Base-by-base conservation (phyloP, 2,113 vertebrate genomes). In the Neoarius graeffei region DNA sequence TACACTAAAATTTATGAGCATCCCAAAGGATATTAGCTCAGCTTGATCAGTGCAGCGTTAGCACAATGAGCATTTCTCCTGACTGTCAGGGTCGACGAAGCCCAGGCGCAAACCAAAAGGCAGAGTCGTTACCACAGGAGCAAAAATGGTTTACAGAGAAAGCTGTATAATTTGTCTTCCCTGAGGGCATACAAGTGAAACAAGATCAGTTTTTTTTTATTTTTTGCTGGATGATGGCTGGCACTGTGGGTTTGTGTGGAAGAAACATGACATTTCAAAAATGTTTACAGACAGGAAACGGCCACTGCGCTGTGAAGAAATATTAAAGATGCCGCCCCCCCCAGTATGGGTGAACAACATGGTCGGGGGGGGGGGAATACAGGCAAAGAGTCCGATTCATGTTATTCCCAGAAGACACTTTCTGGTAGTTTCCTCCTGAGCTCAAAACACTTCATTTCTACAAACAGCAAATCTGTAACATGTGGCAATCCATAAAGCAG, bases 401-500 rank as follows among this genome's bases (percentile, higher is more conserved):
- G 57, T 20, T 1, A 82, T 62, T 82, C 42, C 54, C n/a, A 1
- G 7, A n/a, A 0, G 7, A n/a, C 27, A 50, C 11, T 74, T 8
- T 57, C 19, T 23, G 20, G 57, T n/a, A 20, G 50, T 76, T 50
- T 85, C 56, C 69, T 60, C 20, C 27, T 4, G 35, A 59, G 67
- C 69, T 85, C 87, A 62, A 1, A 81, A 60, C 30, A 4, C 57
- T 59, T 59, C 0, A 23, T 77, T 89, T 48, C 20, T 76, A 81
- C 66, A 81, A 88, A 87, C 30, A 87, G 52, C 67, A 85, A 79
- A 56, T 25, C 52, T n/a, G 77, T 77, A 88, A 89, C 85, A 76
- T 89, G 91, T 56, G 88, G 88, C 83, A 42, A 85, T 19, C 80
- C 89, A 71, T 52, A 77, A 13, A 87, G 7, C 30, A 80, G 83